phyloP scores from a whole-genome alignment of 1,140 invertebrate genomes.

The Drosophila melanogaster region Release_6_plus_ISO1_MT NT_033779.5:9779501-9780000 shows the following conservation, averaged over 20 bases:
- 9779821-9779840: slow-evolving; percentile 22
- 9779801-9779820: slow-evolving; percentile 31
- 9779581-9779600: slow-evolving; percentile 81
- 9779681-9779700: slow-evolving; percentile 66
- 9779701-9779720: slow-evolving; percentile 51
- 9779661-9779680: not conserved
- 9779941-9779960: slow-evolving; percentile 74
- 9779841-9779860: slow-evolving; percentile 62
- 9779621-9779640: slow-evolving; percentile 33
- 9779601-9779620: slow-evolving; percentile 75
- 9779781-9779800: slow-evolving; percentile 61
- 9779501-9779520: slow-evolving; percentile 39
- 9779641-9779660: not conserved
- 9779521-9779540: slow-evolving; percentile 47
- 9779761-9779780: slow-evolving; percentile 78
- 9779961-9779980: slow-evolving; percentile 34
- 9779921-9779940: slow-evolving; percentile 80
- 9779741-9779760: slow-evolving; percentile 35
- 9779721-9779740: slow-evolving; percentile 44
- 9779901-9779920: slow-evolving; percentile 82
- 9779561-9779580: slow-evolving; percentile 66
- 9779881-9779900: slow-evolving; percentile 48
- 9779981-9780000: slow-evolving; percentile 35
- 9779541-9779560: slow-evolving; percentile 21
- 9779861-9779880: slow-evolving; percentile 17